Base-by-base conservation (phyloP, 2,797 vertebrate genomes). In the Triplophysa yarkandensis region DNA sequence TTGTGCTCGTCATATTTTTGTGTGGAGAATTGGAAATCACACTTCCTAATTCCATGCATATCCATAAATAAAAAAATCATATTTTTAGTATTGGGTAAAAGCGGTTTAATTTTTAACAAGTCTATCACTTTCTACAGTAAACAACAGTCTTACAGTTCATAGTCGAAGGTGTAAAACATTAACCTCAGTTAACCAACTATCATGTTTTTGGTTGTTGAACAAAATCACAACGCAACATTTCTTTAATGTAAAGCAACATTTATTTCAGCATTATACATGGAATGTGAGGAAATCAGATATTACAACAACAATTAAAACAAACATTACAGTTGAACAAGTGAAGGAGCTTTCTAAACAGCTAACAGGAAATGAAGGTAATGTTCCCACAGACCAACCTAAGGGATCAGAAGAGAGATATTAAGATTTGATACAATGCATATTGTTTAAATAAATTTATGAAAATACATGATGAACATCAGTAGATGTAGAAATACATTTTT, bases 211-310 rank as follows among this genome's bases (percentile, higher is more conserved):
- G 58, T 23, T 34, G 11, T 58, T 2, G n/a, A 57, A 30, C 16
- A 8, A 39, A 62, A 16, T 13, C 44, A 39, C 44, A 71, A 27
- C 19, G 6, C 43, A 44, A n/a, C 4, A 8, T 57, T 13, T 10
- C 43, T 19, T 43, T 32, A 25, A 63, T 61, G 80, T 79, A 82
- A 87, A 87, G 78, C 66, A 0, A 36, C 63, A 23, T 91, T 91
- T 91, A 90, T 90, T 91, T 77, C 11, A 41, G 28, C n/a, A 83
- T 61, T 66, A 85, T 83, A 13, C 23, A 68, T 62, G 87, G 87
- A 91, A 91, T 90, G 87, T 86, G 19, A 71, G 19, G 67, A 81
- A 21, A 78, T 39, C 68, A 44, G 27, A 76, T 61, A 78, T 7
- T 61, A 73, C 8, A 55, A 72, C n/a, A 66, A 76, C 8, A 72